These are phyloP conservation scores for Neoscelio sp. DNA, from an alignment of 2,888 invertebrate genomes.

Conservation along the genomic window DNA sequence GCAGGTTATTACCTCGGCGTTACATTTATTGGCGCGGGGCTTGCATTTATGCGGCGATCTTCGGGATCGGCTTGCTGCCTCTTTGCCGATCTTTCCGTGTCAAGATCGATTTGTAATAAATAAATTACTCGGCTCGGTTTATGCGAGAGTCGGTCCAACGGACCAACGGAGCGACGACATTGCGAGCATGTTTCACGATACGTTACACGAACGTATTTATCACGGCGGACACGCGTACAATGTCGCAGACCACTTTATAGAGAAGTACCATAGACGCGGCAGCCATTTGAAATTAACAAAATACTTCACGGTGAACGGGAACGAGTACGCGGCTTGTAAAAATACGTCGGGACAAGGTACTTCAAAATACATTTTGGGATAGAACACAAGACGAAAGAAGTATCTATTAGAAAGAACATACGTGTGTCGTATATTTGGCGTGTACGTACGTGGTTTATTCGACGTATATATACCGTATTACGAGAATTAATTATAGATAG, in stretches of 20 bases:
- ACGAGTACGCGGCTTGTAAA: slow-evolving; percentile 56
- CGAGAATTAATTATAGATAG: too few species aligned
- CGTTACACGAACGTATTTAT: slow-evolving; percentile 68
- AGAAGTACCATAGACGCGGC: slow-evolving; percentile 57
- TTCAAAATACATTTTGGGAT: slow-evolving; percentile 22
- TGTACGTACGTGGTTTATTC: too few species aligned
- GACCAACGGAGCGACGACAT: slow-evolving; percentile 62
- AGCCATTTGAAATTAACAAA: slow-evolving; percentile 61
- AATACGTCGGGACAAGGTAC: slow-evolving; percentile 22
- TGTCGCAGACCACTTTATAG: slow-evolving; percentile 62
- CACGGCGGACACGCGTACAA: slow-evolving; percentile 68
- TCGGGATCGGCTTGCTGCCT: slow-evolving; percentile 1
- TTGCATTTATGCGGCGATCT: slow-evolving; percentile 71
- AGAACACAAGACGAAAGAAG: not conserved
- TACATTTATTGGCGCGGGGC: slow-evolving; percentile 70
- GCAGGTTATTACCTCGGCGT: slow-evolving; percentile 79
- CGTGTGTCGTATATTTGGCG: too few species aligned
- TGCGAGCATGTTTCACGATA: slow-evolving; percentile 62
- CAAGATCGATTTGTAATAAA: slow-evolving; percentile 68
- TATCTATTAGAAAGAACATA: too few species aligned
- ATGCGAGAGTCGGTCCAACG: slow-evolving; percentile 43
- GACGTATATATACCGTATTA: too few species aligned
- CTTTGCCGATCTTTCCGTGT: slow-evolving; percentile 22
- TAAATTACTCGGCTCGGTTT: slow-evolving; percentile 53
- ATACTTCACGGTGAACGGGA: slow-evolving; percentile 60